phyloP scores from a whole-genome alignment of 2,113 vertebrate species.

The Coreoperca whiteheadi region DNA sequence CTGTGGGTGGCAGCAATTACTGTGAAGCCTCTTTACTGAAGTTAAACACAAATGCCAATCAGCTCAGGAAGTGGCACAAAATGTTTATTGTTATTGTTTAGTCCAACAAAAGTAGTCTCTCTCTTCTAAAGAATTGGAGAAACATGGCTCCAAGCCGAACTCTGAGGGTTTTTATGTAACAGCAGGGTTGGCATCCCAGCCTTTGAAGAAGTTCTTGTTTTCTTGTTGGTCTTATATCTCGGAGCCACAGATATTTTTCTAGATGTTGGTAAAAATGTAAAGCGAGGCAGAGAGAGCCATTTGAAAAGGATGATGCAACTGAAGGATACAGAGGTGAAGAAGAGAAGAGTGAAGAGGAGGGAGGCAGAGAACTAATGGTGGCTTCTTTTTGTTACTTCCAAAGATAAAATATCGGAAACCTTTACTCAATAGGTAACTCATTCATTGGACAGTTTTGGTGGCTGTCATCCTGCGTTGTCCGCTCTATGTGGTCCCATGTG shows the following conservation, averaged over 20 bases:
- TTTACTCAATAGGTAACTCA: background rate
- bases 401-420: background rate
- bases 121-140: constrained; percentile 9
- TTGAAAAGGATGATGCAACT: constrained; percentile 22
- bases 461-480: background rate
- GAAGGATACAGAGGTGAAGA: constrained; percentile 28
- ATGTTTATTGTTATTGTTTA: constrained; percentile 46
- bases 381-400: background rate
- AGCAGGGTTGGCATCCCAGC: constrained; percentile 6
- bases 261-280: constrained; percentile 40
- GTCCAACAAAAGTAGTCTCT: constrained; percentile 22
- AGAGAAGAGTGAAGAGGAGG: constrained; percentile 31
- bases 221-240: constrained; percentile 21
- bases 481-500: background rate
- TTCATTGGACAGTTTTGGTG: background rate
- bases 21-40: constrained; percentile 35
- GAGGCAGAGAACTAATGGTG: background rate
- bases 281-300: background rate
- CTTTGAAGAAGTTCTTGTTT: constrained; percentile 27
- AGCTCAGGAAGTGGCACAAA: constrained; percentile 34
- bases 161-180: constrained; percentile 41
- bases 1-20: constrained; percentile 55
- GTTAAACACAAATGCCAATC: constrained; percentile 41
- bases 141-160: constrained; percentile 27
- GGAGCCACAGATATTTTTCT: constrained; percentile 11